Evolutionary conservation across 2,797 vertebrate species (phyloP).

Genomic region (Sciaenops ocellatus): DNA sequence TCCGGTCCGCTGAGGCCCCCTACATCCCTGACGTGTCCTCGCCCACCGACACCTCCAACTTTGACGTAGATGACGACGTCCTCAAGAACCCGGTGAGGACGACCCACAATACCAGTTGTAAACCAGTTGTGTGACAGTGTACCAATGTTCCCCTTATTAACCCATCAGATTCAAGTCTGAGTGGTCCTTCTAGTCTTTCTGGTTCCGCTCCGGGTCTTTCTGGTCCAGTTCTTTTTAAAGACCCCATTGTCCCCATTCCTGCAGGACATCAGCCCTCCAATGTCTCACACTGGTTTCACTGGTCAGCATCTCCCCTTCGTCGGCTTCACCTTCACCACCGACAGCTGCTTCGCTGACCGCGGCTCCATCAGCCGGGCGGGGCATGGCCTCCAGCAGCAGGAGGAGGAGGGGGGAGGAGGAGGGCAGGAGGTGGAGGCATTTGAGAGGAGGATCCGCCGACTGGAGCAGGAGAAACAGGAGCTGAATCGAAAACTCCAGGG

Average conservation of each 20-base stretch:
- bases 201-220: too few species aligned
- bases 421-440: constrained; percentile 91
- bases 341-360: constrained; percentile 88
- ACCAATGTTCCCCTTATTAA: neutral
- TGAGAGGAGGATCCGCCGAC: constrained; percentile 90
- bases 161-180: neutral
- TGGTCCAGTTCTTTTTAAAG: too few species aligned
- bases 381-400: constrained; percentile 43
- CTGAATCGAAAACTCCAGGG: constrained; percentile 94
- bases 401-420: constrained; percentile 78
- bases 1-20: constrained; percentile 92
- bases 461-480: constrained; percentile 96
- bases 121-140: neutral
- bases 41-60: constrained; percentile 98
- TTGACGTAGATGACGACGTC: constrained; percentile 96
- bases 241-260: neutral
- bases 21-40: constrained; percentile 98
- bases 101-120: too few species aligned
- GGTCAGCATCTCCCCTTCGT: constrained; percentile 96
- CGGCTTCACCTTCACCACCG: constrained; percentile 96
- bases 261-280: constrained; percentile 92
- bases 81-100: constrained; percentile 92
- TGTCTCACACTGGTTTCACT: constrained; percentile 93
- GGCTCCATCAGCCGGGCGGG: constrained; percentile 46
- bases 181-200: neutral